These are phyloP conservation scores for Morpho achilles DNA, from an alignment of 2,888 invertebrate species.

Conservation along the genomic window DNA sequence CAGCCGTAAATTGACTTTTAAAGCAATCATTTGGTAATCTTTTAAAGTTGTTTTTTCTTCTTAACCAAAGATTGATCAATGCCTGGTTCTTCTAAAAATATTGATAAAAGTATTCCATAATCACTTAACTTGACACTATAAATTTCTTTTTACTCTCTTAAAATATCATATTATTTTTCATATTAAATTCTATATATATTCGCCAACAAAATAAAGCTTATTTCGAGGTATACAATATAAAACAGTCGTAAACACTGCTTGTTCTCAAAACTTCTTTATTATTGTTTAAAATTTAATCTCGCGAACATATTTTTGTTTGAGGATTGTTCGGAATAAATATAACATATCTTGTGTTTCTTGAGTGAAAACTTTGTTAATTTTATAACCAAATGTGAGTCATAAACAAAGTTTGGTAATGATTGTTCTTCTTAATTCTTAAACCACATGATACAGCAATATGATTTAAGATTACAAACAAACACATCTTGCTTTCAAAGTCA, in stretches of 20 bases:
- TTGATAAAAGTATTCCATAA: too few species aligned
- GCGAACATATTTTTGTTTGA: slow-evolving; percentile 9
- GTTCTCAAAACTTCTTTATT: slow-evolving; percentile 12
- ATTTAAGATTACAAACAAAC: not conserved
- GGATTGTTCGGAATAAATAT: slow-evolving; percentile 12
- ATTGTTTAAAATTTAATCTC: slow-evolving; percentile 17
- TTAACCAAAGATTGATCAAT: too few species aligned
- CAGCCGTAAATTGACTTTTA: too few species aligned
- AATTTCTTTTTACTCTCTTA: too few species aligned
- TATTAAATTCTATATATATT: not conserved
- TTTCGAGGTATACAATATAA: slow-evolving; percentile 2
- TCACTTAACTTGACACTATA: too few species aligned
- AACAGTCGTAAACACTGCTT: slow-evolving; percentile 12
- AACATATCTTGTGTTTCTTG: slow-evolving; percentile 7
- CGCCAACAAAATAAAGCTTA: not conserved
- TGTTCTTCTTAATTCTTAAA: slow-evolving; percentile 9
- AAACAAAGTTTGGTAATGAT: slow-evolving; percentile 11
- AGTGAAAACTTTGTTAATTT: slow-evolving; percentile 23
- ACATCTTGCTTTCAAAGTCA: too few species aligned
- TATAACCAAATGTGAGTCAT: slow-evolving; percentile 9
- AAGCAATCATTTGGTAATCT: too few species aligned
- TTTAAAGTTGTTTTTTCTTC: too few species aligned
- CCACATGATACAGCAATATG: slow-evolving; percentile 1
- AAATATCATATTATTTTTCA: too few species aligned
- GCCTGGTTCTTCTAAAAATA: too few species aligned